Base-by-base conservation (phyloP, 2,888 invertebrate species). In the Cerceris ruficornis region DNA sequence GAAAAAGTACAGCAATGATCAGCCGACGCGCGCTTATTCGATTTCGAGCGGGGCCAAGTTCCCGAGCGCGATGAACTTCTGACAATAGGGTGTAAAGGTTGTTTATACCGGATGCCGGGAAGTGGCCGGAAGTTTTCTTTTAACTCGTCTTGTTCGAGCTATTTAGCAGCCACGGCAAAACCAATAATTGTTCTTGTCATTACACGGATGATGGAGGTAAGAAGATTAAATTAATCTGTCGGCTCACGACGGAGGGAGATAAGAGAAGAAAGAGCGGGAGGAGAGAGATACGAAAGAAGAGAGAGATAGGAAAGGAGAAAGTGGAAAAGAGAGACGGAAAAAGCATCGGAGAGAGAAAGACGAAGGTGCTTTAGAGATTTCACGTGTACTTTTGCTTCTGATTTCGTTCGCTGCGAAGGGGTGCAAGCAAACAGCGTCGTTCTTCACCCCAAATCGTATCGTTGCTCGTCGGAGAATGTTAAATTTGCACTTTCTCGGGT, bases 151-250 rank as follows among this genome's bases (percentile, higher is more conserved):
- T 46, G 68, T 42, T 7, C 8, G 65, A 41, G 57, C 57, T 71
- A 69, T 73, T 81, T 75, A 77, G 49, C 42, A 50, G 68, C 28
- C 59, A n/a, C 55, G 62, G 67, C 54, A 58, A 59, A 69, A 69
- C 69, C 75, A 75, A 85, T 81, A 76, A 83, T 85, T 80, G 70
- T 74, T 73, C 69, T 72, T 65, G 72, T 76, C 73, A 64, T 82
- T 77, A 81, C 28, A 41, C 58, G 28, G 43, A 17, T 54, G 42
- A 57, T 15, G 55, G 41, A 64, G 49, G 61, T 59, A 78, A 81
- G 62, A 74, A 69, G 64, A 77, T 81, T 77, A 66, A 70, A 69
- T 77, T 71, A 73, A 71, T 73, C 46, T 43, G 28, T 46, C 28
- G n/a, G 61, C 39, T 46, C 50, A n/a, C 6, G 15, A 54, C 9